phyloP scores from a whole-genome alignment of 2,888 invertebrate species.

The Eugnorisma glareosa region DNA sequence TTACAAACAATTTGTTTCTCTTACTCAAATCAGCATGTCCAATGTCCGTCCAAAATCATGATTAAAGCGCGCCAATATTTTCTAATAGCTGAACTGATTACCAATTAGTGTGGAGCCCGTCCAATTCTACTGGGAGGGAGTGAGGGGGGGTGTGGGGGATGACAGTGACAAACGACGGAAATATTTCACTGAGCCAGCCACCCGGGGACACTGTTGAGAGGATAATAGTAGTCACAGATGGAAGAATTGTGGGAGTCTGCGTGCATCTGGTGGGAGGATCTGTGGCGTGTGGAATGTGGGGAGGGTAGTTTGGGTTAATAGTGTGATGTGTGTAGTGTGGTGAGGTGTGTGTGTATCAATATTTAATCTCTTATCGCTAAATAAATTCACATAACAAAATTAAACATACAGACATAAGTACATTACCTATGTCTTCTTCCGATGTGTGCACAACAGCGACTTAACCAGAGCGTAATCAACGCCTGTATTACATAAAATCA shows the following conservation, averaged over 20 bases:
- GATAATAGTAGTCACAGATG: slow-evolving; percentile 53
- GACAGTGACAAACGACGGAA: slow-evolving; percentile 74
- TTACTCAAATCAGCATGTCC: slow-evolving; percentile 25
- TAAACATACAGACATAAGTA: not conserved
- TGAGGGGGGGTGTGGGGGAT: slow-evolving; percentile 35
- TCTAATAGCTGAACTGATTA: slow-evolving; percentile 69
- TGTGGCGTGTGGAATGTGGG: slow-evolving; percentile 13
- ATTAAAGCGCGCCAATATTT: slow-evolving; percentile 66
- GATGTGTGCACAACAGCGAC: no score
- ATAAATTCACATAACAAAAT: not conserved
- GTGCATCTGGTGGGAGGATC: slow-evolving; percentile 15
- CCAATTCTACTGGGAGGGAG: slow-evolving; percentile 48
- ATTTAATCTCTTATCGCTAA: not conserved
- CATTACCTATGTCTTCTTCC: not conserved
- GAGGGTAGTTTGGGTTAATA: not conserved
- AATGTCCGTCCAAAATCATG: slow-evolving; percentile 57
- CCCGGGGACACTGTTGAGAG: slow-evolving; percentile 60
- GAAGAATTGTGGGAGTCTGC: slow-evolving; percentile 29
- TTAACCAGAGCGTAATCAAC: no score
- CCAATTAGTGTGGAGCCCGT: slow-evolving; percentile 66
- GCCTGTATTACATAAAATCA: no score
- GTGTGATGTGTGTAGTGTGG: not conserved
- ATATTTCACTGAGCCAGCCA: slow-evolving; percentile 71
- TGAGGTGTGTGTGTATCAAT: not conserved
- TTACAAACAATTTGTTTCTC: slow-evolving; percentile 10